Base-by-base conservation (phyloP, 2,888 invertebrate species). In the Leistus spinibarbis region DNA sequence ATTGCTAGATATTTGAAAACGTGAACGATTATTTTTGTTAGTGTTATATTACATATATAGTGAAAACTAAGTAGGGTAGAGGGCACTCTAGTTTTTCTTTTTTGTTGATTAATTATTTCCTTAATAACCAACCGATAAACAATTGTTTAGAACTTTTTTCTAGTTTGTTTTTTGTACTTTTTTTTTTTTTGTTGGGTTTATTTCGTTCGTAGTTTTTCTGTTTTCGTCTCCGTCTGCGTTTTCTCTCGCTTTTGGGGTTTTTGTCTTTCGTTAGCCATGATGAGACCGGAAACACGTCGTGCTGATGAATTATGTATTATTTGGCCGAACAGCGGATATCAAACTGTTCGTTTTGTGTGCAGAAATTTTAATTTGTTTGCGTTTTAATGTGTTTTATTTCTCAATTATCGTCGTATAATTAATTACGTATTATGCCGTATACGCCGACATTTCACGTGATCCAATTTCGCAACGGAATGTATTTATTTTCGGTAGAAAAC, bases 281-380 rank as follows among this genome's bases (percentile, higher is more conserved):
- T 60, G 60, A 60, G 60, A 60, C 60, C 64, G 64, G 64, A 64
- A 64, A 64, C 64, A 64, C 64, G 54, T 71, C 40, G 56, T 54
- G 54, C 64, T 71, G 63, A 71, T 71, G 71, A 71, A 71, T 71
- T 71, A 71, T 71, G 71, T 71, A 71, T 71, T 63, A 71, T 54
- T 54, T 16, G 23, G 13, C 40, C 9, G 56, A 54, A 20, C 71
- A 64, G 71, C 16, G 17, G 69, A 22, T 53, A 40, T 56, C 20
- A 24, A 69, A 69, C 57, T 69, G 69, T 69, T 69, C 10, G 17
- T 9, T 19, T 20, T 5, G 17, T 57, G 13, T 19, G 7, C 17
- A 13, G 40, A 7, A 40, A 40, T 40, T 40, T 57, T 57, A 57
- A 17, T 57, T 57, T 10, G 20, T 19, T 57, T 57, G 57, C 17